phyloP scores from a whole-genome alignment of 2,888 invertebrate species.

The Dryomyza anilis region DNA sequence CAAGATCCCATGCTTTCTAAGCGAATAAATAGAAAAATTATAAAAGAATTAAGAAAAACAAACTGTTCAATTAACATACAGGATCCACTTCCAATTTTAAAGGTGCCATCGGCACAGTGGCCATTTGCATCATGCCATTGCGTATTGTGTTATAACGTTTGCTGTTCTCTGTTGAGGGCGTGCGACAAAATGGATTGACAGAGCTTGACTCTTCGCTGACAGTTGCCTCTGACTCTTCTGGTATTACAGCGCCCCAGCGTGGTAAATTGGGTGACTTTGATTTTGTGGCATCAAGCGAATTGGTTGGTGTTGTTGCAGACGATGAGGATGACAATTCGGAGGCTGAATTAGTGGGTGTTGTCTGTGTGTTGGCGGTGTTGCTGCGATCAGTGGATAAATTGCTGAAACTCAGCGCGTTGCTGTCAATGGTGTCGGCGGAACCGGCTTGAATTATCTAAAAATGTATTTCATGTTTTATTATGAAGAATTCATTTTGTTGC shows the following conservation, averaged over 20 bases:
- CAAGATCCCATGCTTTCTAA: slow-evolving; percentile 70
- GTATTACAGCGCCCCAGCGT: slow-evolving; percentile 56
- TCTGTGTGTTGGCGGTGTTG: slow-evolving; percentile 45
- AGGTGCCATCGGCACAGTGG: slow-evolving; percentile 60
- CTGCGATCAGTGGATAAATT: slow-evolving; percentile 41
- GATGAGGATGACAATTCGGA: slow-evolving; percentile 43
- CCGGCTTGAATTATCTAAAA: slow-evolving; percentile 42
- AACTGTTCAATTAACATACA: slow-evolving; percentile 61
- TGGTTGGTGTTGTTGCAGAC: slow-evolving; percentile 48
- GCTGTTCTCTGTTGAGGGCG: slow-evolving; percentile 48
- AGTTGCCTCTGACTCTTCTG: slow-evolving; percentile 45
- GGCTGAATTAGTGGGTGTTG: slow-evolving; percentile 48
- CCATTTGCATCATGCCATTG: slow-evolving; percentile 51
- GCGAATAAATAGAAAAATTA: slow-evolving; percentile 25
- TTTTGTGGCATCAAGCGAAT: slow-evolving; percentile 35
- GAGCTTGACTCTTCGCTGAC: slow-evolving; percentile 26
- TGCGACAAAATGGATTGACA: slow-evolving; percentile 47
- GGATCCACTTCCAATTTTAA: slow-evolving; percentile 73
- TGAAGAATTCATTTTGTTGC: background rate
- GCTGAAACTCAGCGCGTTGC: slow-evolving; percentile 41
- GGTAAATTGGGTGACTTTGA: too few species aligned
- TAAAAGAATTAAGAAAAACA: slow-evolving; percentile 6
- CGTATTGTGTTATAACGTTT: slow-evolving; percentile 54
- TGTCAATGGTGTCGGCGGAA: slow-evolving; percentile 43
- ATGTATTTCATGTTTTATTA: background rate